Evolutionary conservation across 2,888 invertebrate genomes (phyloP), one percentile per base, ranked within the genome.

Genomic region (Incurvaria masculella): DNA sequence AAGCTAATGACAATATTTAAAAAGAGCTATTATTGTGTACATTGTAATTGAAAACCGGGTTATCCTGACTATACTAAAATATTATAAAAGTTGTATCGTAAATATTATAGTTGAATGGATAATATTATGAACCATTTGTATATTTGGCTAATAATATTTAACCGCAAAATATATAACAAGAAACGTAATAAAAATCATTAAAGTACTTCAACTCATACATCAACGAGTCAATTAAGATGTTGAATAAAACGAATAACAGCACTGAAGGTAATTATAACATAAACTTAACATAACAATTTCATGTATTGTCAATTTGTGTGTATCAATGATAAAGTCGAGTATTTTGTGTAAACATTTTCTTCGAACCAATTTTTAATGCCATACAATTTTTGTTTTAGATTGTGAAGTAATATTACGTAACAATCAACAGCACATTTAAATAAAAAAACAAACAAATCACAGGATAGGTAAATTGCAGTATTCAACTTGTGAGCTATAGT

Each of bases 41-140:
- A 66, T 64, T 72, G 61, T 66, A 76, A 76, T 74, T 73, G 68
- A 79, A 79, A 79, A 76, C 79, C 74, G 76, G 78, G 72, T 73
- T 79, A 79, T 79, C 78, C 62, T 79, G 79, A 64, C 78, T 79
- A 79, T 62, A 49, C 52, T 45, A 33, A 26, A 23, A 17, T 41
- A 41, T 41, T 33, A 33, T 33, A 33, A 33, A 14, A 8, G 4
- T 68, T 75, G 72, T 75, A 61, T 47, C 63, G 65, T 73, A 75
- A 64, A 68, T 33, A 64, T 57, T 65, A 66, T 71, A 67, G 38
- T 23, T 45, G 73, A 23, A 21, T 43, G 21, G 14, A 43, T 43
- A 21, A n/a, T 23, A 23, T 21, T 21, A n/a, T 41, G 17, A 16
- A 23, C 17, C 3, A 66, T 65, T 60, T 71, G 72, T 78, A 78